Conservation (phyloP, 30 jellyfish, hydroid and myxozoan genomes). For the Sanderia malayensis region DNA sequence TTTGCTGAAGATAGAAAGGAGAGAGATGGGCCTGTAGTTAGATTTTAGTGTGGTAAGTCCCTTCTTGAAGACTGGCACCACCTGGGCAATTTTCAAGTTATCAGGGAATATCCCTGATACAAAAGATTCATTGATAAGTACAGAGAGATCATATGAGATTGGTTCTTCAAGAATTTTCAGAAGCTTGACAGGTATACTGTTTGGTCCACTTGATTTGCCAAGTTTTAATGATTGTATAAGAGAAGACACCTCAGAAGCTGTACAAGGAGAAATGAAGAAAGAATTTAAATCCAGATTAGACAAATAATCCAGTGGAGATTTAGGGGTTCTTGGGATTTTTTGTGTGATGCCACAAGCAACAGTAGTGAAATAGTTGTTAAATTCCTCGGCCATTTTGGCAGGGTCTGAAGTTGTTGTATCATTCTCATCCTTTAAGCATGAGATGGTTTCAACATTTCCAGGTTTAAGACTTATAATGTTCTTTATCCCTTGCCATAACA, state of each 20-base stretch:
- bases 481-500: neutral
- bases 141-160: conserved; percentile 1
- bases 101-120: conserved; percentile 8
- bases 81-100: neutral
- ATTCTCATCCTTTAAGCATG: no score
- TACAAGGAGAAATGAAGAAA: conserved; percentile 17
- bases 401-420: conserved; percentile 4
- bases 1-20: no score
- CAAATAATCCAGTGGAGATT: conserved; percentile 9
- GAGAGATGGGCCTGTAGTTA: no score
- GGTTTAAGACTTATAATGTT: neutral
- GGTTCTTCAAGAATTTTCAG: neutral
- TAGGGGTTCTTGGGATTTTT: conserved; percentile 21
- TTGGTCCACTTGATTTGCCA: no score
- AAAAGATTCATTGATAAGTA: conserved; percentile 11
- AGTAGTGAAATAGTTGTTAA: conserved; percentile 19
- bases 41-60: no score
- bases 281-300: neutral
- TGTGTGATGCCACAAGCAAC: conserved; percentile 2
- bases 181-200: no score
- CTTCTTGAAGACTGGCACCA: no score
- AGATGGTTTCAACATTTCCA: neutral
- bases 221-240: no score
- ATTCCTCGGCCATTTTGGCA: conserved; percentile 16
- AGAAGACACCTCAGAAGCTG: conserved; percentile 1